These are phyloP conservation scores for Callorhinus ursinus DNA, from an alignment of 2,113 vertebrate genomes.

Conservation along the genomic window DNA sequence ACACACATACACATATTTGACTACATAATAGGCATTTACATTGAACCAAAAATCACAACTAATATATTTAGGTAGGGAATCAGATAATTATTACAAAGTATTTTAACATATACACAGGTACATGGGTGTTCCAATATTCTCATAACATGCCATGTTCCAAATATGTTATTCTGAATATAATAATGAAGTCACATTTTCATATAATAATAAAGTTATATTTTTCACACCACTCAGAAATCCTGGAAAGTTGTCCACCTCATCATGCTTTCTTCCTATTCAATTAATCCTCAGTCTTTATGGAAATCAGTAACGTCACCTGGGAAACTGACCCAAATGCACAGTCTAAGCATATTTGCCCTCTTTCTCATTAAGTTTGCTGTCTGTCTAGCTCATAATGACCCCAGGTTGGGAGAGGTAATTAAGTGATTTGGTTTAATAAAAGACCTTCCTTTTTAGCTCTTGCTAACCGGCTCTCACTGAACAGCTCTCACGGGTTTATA, in stretches of 20 bases:
- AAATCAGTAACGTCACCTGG: not conserved
- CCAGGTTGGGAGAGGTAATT: conserved; percentile 51
- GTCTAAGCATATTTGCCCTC: not conserved
- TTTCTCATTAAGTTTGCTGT: conserved; percentile 62
- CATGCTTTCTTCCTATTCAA: not conserved
- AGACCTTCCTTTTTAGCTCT: conserved; percentile 12
- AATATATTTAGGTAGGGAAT: not conserved
- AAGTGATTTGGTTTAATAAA: conserved; percentile 70
- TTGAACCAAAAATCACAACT: not conserved
- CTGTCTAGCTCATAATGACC: conserved; percentile 46
- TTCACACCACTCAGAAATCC: not conserved
- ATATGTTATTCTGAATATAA: not conserved
- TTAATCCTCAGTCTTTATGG: not conserved
- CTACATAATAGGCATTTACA: not conserved
- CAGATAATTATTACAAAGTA: not conserved
- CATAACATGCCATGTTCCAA: not conserved
- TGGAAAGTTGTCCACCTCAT: not conserved
- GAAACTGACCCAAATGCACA: not conserved
- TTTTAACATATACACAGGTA: not conserved
- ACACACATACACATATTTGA: not conserved
- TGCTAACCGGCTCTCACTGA: conserved; percentile 46
- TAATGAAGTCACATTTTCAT: not conserved
- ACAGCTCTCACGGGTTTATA: not conserved
- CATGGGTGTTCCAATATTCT: not conserved
- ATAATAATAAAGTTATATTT: not conserved